Conservation (phyloP, 2,888 invertebrate species). For the Drosophila setosimentum region DNA sequence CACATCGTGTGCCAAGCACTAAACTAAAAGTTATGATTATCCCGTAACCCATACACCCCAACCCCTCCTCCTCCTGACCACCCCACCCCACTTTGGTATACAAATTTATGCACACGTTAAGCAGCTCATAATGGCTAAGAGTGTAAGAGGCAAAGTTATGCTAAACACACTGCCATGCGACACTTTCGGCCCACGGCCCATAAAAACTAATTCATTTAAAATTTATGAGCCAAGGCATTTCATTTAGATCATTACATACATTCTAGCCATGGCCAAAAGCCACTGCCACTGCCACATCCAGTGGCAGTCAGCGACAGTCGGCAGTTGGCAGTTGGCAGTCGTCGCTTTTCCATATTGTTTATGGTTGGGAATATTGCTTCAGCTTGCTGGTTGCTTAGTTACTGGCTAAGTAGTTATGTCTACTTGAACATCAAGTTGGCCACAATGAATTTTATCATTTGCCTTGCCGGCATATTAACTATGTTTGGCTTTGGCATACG, state of each 20-base stretch:
- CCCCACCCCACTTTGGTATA: not conserved
- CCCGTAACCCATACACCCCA: not conserved
- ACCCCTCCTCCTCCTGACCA: not conserved
- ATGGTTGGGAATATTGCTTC: constrained; percentile 30
- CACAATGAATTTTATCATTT: not conserved
- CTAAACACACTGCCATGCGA: constrained; percentile 30
- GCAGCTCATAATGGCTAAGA: constrained; percentile 59
- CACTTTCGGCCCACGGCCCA: constrained; percentile 48
- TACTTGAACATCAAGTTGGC: not conserved
- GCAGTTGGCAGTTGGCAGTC: constrained; percentile 2
- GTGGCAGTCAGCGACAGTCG: constrained; percentile 5
- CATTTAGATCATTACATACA: constrained; percentile 54
- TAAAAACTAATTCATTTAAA: constrained; percentile 79
- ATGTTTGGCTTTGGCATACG: not conserved
- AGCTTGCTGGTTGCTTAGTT: constrained; percentile 34
- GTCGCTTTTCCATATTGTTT: constrained; percentile 45
- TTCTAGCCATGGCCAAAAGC: constrained; percentile 26
- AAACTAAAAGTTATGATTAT: constrained; percentile 54
- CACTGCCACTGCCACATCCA: not conserved
- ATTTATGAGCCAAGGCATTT: constrained; percentile 67
- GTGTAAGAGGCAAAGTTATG: constrained; percentile 40
- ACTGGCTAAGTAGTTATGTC: constrained; percentile 22
- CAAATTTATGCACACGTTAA: constrained; percentile 69
- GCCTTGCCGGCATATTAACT: not conserved
- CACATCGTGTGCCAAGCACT: constrained; percentile 62